Evolutionary conservation across 2,113 vertebrate genomes (phyloP), one percentile per base, ranked within the genome.

Genomic region (Alethe castanea): DNA sequence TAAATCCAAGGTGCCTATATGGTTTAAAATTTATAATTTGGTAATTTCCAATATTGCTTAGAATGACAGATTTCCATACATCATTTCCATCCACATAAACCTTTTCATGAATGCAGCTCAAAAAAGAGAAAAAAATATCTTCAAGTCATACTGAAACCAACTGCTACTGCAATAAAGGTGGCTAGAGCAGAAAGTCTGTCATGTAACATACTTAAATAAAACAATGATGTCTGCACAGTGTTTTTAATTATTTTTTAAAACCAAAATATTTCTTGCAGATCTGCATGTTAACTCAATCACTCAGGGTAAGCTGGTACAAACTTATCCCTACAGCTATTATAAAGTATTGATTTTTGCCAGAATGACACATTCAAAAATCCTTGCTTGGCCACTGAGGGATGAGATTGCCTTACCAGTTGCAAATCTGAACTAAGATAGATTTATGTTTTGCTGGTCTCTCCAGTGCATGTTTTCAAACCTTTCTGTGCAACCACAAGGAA

Each of bases 331-430:
- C 47, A 81, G 60, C 17, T 78, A 11, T 40, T 53, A 56, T 14
- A 66, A 73, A 9, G 18, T 38, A 78, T 35, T 59, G 7, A n/a
- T 42, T 92, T 60, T 54, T 90, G 59, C 48, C 59, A 83, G 42
- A 73, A 77, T 0, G 0, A 66, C 1, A 0, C 29, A 54, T 52
- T 91, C 20, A 54, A 73, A 94, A 77, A 59, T 31, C 56, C 38
- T 62, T 25, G 23, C 38, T 47, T 78, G 81, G 42, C 25, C 19
- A 31, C 62, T 36, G 54, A 80, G 45, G n/a, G 66, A 38, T 83
- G 45, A 69, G 45, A 82, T 20, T 80, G 59, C 31, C 54, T 54
- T 77, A 62, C 36, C 0, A 1, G 56, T 3, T 47, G 19, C n/a
- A 53, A 42, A 35, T 71, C 59, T 62, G 9, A 70, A 73, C 17